Base-by-base conservation (phyloP, 2,888 invertebrate genomes). In the Ormyrus pomaceus region DNA sequence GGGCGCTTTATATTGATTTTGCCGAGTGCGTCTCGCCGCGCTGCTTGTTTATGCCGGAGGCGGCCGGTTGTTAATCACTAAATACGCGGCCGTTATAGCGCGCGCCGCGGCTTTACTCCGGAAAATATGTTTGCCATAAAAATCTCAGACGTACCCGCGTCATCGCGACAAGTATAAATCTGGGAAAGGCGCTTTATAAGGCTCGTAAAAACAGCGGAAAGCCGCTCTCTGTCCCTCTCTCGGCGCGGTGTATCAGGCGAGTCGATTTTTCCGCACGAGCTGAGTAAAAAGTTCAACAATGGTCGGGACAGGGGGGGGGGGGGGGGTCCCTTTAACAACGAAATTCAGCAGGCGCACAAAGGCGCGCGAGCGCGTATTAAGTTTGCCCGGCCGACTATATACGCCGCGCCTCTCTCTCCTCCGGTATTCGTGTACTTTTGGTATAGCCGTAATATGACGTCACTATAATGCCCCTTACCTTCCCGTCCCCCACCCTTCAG, bases 301-400 rank as follows among this genome's bases (percentile, higher is more conserved):
- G 58, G n/a, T 66, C 50, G 51, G 0, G 13, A 4, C 0, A 2
- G 34, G 34, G 34, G 3, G 34, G 34, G 4, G 4, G 34, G 34
- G 4, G 4, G 34, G 0, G 34, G 13, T 10, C 19, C 66, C 34
- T 66, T 65, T 51, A 55, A 69, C 46, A 76, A 61, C 19, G 61
- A 72, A 72, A 78, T 78, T 66, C 55, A 50, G 71, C 34, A 4
- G 34, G 34, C 66, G 59, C 46, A 72, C 72, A 78, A 78, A 72
- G 72, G 72, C 46, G 50, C 34, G 34, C 34, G 64, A 65, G 45
- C 69, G 46, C 19, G 13, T 66, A 73, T 77, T 61, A 78, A 78
- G 72, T 78, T 78, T 72, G 19, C 50, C 10, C n/a, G 5, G 10
- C 66, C 34, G 6, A 13, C n/a, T 51, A 50, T 50, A 8, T 34